Percentiles rank a stretch among this genome's conserved stretches.
Evolutionary conservation across 2,888 invertebrate genomes (phyloP).

Genomic region (Amitus sp.): DNA sequence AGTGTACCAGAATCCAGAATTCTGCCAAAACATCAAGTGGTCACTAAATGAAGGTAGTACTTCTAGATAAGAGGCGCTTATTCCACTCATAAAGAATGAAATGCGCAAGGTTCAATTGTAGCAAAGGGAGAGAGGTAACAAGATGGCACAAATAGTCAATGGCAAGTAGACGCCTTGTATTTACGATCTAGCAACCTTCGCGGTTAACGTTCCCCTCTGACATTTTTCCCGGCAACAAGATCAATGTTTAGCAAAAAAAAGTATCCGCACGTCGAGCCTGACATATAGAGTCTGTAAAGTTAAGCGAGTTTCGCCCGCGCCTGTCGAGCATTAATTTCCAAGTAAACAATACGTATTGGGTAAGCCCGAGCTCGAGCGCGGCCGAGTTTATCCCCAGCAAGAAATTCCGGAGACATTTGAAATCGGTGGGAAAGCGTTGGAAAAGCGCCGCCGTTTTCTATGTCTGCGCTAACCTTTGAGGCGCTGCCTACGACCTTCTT

Average conservation of each 20-base stretch:
- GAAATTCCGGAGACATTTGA: slow-evolving; percentile 9
- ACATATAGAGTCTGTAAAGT: slow-evolving; percentile 3
- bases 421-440: background rate
- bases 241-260: slow-evolving; percentile 4
- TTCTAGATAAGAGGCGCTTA: no score
- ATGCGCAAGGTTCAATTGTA: no score
- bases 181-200: no score
- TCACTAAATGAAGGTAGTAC: no score
- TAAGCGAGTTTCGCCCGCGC: slow-evolving; percentile 6
- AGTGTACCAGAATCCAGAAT: no score
- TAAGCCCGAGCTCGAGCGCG: slow-evolving; percentile 1
- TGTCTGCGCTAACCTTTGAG: slow-evolving; percentile 13
- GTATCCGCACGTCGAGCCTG: background rate
- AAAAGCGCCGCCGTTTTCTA: slow-evolving; percentile 7
- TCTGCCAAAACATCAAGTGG: no score
- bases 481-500: no score
- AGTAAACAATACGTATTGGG: slow-evolving; percentile 7
- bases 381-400: background rate
- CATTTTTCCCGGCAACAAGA: slow-evolving; percentile 5
- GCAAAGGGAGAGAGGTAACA: background rate
- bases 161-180: no score
- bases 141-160: background rate
- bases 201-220: slow-evolving; percentile 5
- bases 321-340: slow-evolving; percentile 7
- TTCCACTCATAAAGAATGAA: no score